These are phyloP conservation scores for Toxonevra muliebris DNA, from an alignment of 2,888 invertebrate species.

Conservation along the genomic window DNA sequence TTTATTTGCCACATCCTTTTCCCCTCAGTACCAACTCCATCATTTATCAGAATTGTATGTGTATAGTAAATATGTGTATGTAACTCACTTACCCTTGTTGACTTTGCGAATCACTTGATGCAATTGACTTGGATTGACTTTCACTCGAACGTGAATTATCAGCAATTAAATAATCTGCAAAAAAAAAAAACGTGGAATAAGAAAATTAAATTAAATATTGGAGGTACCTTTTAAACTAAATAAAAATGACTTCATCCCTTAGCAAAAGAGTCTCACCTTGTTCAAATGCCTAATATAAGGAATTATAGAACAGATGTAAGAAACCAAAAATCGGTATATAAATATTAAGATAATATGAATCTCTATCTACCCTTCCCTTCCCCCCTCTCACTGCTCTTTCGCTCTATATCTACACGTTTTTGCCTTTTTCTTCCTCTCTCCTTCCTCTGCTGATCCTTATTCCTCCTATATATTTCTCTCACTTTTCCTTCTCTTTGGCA, in stretches of 20 bases:
- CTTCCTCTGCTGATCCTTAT: neutral
- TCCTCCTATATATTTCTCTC: too few relatives aligned
- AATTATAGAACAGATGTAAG: too few relatives aligned
- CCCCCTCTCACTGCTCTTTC: neutral
- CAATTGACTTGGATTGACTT: constrained; percentile 65
- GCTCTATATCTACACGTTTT: neutral
- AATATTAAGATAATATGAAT: too few relatives aligned
- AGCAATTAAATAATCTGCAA: constrained; percentile 69
- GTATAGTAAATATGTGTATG: neutral
- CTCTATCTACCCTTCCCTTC: too few relatives aligned
- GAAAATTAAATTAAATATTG: neutral
- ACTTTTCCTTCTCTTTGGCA: too few relatives aligned
- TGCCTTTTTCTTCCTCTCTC: neutral
- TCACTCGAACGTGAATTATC: constrained; percentile 66
- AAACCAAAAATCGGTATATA: too few relatives aligned
- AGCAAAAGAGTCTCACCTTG: too few relatives aligned
- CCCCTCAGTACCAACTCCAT: neutral
- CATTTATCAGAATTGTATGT: neutral
- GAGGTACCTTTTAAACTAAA: too few relatives aligned
- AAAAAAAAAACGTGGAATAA: constrained; percentile 5
- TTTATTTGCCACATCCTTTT: too few relatives aligned
- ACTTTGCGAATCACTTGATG: constrained; percentile 62
- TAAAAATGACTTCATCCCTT: too few relatives aligned
- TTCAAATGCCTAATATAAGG: too few relatives aligned
- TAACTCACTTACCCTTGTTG: constrained; percentile 67